These are phyloP conservation scores for mouse (Mus musculus) DNA, from an alignment of 2,113 vertebrate species.

Conservation along the genomic window DNA sequence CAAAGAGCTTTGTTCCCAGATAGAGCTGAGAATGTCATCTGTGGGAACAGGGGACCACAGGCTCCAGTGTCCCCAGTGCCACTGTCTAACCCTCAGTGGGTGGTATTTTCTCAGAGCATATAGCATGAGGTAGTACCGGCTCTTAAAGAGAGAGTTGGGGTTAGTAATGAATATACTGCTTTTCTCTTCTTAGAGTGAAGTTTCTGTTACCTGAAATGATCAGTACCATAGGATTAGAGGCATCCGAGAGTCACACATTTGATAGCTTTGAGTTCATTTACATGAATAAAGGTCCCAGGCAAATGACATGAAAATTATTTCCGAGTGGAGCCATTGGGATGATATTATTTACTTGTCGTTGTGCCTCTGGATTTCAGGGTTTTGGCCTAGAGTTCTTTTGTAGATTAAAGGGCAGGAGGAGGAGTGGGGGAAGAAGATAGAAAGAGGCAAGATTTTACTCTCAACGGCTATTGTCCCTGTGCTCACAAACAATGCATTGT, in stretches of 20 bases:
- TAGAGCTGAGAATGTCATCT: fast-evolving
- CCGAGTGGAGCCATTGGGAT: no score
- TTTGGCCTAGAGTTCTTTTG: not conserved
- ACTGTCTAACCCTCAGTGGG: fast-evolving
- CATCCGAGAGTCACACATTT: not conserved
- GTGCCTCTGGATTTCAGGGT: not conserved
- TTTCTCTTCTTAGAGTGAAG: not conserved
- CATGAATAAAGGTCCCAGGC: not conserved
- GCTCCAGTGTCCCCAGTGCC: fast-evolving
- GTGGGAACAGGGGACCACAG: fast-evolving
- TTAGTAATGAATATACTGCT: fast-evolving
- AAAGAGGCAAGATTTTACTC: not conserved
- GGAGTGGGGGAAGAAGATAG: not conserved
- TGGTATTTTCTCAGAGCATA: fast-evolving
- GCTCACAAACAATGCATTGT: slow-evolving; percentile 4
- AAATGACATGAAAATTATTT: not conserved
- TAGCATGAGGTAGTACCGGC: fast-evolving
- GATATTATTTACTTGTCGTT: not conserved
- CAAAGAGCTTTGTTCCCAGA: no score
- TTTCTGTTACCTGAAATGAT: not conserved
- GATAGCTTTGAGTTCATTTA: not conserved
- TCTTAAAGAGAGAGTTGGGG: not conserved
- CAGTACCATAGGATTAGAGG: not conserved
- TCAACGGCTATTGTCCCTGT: not conserved
- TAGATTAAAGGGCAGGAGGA: not conserved